These are phyloP conservation scores for Atrichornis clamosus DNA, from an alignment of 2,113 vertebrate genomes.

Conservation along the genomic window DNA sequence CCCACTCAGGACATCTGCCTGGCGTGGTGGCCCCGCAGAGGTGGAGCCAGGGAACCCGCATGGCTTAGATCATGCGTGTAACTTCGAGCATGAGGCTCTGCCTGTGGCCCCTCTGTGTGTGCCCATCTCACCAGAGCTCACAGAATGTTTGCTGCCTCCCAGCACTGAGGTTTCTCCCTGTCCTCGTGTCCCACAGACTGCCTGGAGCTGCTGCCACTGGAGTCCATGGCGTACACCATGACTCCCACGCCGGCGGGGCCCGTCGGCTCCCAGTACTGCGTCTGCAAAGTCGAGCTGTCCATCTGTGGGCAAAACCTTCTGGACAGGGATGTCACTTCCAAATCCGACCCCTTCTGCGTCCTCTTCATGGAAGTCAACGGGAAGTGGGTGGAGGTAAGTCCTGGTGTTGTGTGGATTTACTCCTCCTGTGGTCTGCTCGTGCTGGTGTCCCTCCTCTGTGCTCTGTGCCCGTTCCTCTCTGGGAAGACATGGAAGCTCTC, in stretches of 20 bases:
- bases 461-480: accelerated
- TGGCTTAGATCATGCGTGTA: accelerated
- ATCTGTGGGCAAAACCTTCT: slow-evolving; percentile 87
- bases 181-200: slow-evolving; percentile 54
- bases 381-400: slow-evolving; percentile 93
- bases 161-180: neutral
- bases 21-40: neutral
- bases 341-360: slow-evolving; percentile 97
- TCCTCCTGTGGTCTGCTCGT: accelerated
- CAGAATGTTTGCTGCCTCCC: accelerated
- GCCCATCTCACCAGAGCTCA: accelerated
- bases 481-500: neutral
- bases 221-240: slow-evolving; percentile 85
- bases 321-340: slow-evolving; percentile 95
- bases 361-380: slow-evolving; percentile 89
- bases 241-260: slow-evolving; percentile 54
- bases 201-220: slow-evolving; percentile 59
- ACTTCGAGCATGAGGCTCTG: neutral
- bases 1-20: neutral
- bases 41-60: neutral
- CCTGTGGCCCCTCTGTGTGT: neutral
- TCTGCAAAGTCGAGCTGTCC: slow-evolving; percentile 92
- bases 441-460: neutral
- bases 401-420: neutral
- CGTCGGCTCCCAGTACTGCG: slow-evolving; percentile 82